A percentile compares a stretch with the other conserved stretches of the same genome.
Evolutionary conservation across 2,888 invertebrate species (phyloP).

Genomic region (Trissolcus japonicus): DNA sequence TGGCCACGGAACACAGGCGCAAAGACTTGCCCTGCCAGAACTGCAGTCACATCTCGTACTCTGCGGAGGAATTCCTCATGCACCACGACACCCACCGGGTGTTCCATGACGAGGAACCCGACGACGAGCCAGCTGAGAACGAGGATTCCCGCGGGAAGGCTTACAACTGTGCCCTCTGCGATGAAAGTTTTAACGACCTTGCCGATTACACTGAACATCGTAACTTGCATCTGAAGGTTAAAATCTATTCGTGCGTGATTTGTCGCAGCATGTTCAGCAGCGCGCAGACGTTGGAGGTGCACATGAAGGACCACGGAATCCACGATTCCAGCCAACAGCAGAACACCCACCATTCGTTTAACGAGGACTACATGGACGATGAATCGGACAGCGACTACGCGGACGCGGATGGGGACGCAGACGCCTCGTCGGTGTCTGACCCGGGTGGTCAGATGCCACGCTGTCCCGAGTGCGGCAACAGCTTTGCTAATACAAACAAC

Average conservation of each 20-base stretch:
- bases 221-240: slow-evolving; percentile 81
- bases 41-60: slow-evolving; percentile 77
- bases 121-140: background rate
- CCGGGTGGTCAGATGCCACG: slow-evolving; percentile 65
- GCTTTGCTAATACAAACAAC: slow-evolving; percentile 76
- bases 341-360: slow-evolving; percentile 62
- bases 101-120: slow-evolving; percentile 7
- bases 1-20: slow-evolving; percentile 65
- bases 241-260: slow-evolving; percentile 80
- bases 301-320: slow-evolving; percentile 73
- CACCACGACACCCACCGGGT: slow-evolving; percentile 70
- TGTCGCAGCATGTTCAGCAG: slow-evolving; percentile 81
- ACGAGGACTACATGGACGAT: slow-evolving; percentile 11
- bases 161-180: slow-evolving; percentile 81
- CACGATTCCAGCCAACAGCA: slow-evolving; percentile 64
- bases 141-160: slow-evolving; percentile 18
- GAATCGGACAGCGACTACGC: background rate
- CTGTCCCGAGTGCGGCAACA: slow-evolving; percentile 80
- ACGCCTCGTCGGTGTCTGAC: slow-evolving; percentile 61
- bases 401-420: slow-evolving; percentile 11
- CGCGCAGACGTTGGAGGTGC: slow-evolving; percentile 76
- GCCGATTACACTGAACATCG: slow-evolving; percentile 82
- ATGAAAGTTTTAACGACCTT: slow-evolving; percentile 80
- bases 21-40: slow-evolving; percentile 77
- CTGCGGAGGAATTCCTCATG: slow-evolving; percentile 77